These are phyloP conservation scores for Drosophila neotestacea DNA, from an alignment of 2,888 invertebrate species.

Conservation along the genomic window DNA sequence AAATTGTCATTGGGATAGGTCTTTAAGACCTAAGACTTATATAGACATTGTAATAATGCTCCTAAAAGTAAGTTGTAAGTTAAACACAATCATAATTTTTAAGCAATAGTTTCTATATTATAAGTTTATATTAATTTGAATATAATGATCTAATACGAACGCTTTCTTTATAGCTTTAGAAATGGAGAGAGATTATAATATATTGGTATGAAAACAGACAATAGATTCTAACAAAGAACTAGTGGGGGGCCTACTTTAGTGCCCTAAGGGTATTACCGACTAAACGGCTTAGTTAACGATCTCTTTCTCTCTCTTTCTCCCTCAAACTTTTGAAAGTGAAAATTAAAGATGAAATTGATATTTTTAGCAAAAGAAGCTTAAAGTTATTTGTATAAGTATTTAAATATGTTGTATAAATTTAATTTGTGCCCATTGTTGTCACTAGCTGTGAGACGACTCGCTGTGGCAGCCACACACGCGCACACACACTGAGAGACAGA, in stretches of 20 bases:
- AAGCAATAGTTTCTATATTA: too few relatives aligned
- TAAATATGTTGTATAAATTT: slow-evolving; percentile 10
- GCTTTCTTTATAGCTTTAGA: not conserved
- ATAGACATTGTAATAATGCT: too few relatives aligned
- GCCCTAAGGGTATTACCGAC: not conserved
- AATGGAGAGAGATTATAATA: not conserved
- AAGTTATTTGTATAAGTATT: not conserved
- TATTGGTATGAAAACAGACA: not conserved
- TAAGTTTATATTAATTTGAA: too few relatives aligned
- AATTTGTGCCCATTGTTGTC: slow-evolving; percentile 49
- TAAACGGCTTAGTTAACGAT: not conserved
- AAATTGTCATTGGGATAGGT: too few relatives aligned
- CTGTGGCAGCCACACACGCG: slow-evolving; percentile 20
- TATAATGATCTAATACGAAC: not conserved
- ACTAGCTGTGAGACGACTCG: slow-evolving; percentile 28
- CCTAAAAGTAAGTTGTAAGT: too few relatives aligned
- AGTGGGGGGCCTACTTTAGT: slow-evolving; percentile 8
- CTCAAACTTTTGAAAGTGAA: slow-evolving; percentile 9
- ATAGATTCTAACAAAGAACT: slow-evolving; percentile 1
- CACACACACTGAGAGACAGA: slow-evolving; percentile 3
- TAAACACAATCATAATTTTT: too few relatives aligned
- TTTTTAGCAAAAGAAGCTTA: slow-evolving; percentile 13
- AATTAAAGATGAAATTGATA: slow-evolving; percentile 15
- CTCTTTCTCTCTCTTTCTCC: not conserved
- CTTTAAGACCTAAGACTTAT: too few relatives aligned